A percentile compares a stretch with the other conserved stretches of the same genome.
Conservation (phyloP, 2,888 invertebrate genomes). For the Dusona sp. region DNA sequence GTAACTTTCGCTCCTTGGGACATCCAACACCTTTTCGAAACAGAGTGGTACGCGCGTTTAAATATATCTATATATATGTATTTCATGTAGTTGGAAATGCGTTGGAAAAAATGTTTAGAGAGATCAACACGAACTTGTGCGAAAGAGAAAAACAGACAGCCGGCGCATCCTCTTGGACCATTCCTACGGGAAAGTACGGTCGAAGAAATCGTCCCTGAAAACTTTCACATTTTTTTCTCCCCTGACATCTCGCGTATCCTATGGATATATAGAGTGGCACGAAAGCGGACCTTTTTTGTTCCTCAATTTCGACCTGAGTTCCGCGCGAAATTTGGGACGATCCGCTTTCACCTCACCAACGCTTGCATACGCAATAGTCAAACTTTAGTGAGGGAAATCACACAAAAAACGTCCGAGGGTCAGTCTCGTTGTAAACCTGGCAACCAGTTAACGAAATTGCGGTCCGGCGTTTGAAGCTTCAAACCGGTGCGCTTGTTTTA, state of each 20-base stretch:
- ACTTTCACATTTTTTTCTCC: slow-evolving; percentile 81
- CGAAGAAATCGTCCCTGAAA: slow-evolving; percentile 63
- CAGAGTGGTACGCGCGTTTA: slow-evolving; percentile 17
- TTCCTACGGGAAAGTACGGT: slow-evolving; percentile 42
- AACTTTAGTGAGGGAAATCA: neutral
- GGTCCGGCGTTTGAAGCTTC: neutral
- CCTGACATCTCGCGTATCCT: slow-evolving; percentile 6
- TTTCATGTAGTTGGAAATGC: neutral
- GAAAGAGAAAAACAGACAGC: slow-evolving; percentile 24
- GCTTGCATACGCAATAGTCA: slow-evolving; percentile 31
- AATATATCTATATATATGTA: slow-evolving; percentile 13
- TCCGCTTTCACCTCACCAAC: slow-evolving; percentile 66
- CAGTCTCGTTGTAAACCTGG: slow-evolving; percentile 66
- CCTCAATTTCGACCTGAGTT: slow-evolving; percentile 59
- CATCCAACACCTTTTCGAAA: slow-evolving; percentile 75
- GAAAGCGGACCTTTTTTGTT: slow-evolving; percentile 55
- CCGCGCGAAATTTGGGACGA: slow-evolving; percentile 69
- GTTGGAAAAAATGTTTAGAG: slow-evolving; percentile 16
- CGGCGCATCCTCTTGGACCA: slow-evolving; percentile 43
- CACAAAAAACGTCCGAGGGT: slow-evolving; percentile 63
- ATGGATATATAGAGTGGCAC: neutral
- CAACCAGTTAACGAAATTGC: slow-evolving; percentile 66
- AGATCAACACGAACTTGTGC: slow-evolving; percentile 15
- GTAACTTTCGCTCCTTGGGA: slow-evolving; percentile 77
- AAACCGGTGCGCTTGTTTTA: slow-evolving; percentile 5